Evolutionary conservation across 2,797 vertebrate genomes (phyloP).

Genomic region (Pseudocheirus occidentalis): DNA sequence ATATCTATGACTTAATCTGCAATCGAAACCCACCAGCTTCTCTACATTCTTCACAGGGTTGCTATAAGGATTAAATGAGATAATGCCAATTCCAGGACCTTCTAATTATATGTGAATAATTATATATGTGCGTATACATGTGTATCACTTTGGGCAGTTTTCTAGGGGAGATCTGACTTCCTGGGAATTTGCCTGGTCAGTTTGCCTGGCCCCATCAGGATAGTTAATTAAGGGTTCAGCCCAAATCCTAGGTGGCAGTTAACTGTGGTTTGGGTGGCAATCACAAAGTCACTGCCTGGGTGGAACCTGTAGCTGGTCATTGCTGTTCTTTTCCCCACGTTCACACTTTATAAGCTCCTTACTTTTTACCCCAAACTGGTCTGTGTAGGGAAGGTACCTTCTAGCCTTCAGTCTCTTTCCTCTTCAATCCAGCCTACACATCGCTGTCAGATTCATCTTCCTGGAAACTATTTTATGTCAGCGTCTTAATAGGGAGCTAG

Average conservation of each 20-base stretch:
- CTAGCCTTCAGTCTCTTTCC: neutral
- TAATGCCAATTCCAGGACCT: neutral
- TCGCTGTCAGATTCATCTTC: neutral
- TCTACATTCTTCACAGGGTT: neutral
- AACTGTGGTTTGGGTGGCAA: neutral
- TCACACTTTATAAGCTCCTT: neutral
- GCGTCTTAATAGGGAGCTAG: neutral
- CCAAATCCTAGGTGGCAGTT: neutral
- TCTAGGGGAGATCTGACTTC: neutral
- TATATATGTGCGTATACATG: neutral
- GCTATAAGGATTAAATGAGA: neutral
- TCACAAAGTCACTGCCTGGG: neutral
- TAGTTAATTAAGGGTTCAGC: neutral
- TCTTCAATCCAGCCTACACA: neutral
- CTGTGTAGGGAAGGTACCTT: neutral
- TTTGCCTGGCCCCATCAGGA: neutral
- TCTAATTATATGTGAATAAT: neutral
- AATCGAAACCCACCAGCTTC: neutral
- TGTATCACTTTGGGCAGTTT: neutral
- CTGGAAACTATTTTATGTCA: neutral
- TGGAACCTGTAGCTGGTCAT: neutral
- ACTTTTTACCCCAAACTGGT: neutral
- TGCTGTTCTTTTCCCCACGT: neutral
- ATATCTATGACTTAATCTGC: neutral
- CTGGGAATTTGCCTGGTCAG: neutral